These are phyloP conservation scores for Drosophila yooni DNA, from an alignment of 2,888 invertebrate genomes.

Conservation along the genomic window DNA sequence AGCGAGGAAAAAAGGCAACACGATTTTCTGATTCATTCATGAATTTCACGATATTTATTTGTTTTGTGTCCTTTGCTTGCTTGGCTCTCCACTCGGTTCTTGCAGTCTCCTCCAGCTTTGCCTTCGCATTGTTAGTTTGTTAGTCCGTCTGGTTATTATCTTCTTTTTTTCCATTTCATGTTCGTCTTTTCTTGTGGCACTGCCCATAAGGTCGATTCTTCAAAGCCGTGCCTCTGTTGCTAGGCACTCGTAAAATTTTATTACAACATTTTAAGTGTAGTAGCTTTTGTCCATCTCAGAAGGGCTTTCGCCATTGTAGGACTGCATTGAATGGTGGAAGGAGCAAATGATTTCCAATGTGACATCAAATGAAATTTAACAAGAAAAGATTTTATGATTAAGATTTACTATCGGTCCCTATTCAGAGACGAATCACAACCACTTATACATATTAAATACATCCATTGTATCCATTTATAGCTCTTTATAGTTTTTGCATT, in stretches of 20 bases:
- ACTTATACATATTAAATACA: not conserved
- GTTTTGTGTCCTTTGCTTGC: constrained; percentile 59
- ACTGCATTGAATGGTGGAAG: not conserved
- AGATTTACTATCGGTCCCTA: not conserved
- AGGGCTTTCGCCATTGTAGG: constrained; percentile 10
- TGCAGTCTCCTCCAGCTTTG: constrained; percentile 7
- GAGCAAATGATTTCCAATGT: constrained; percentile 3
- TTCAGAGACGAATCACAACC: not conserved
- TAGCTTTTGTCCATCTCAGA: constrained; percentile 17
- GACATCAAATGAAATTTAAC: constrained; percentile 20
- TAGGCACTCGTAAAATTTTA: constrained; percentile 71
- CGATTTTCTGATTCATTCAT: constrained; percentile 79
- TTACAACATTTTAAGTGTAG: constrained; percentile 55
- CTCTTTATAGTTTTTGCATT: not conserved
- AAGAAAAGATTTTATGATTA: constrained; percentile 8
- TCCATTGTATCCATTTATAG: not conserved
- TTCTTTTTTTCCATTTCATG: not conserved
- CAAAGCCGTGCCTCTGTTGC: constrained; percentile 59
- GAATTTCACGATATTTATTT: constrained; percentile 74
- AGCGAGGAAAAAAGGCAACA: constrained; percentile 41
- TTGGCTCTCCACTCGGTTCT: constrained; percentile 14
- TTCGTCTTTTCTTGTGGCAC: constrained; percentile 8
- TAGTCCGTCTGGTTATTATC: constrained; percentile 17
- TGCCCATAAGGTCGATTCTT: constrained; percentile 7
- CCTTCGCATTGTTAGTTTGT: constrained; percentile 44